Evolutionary conservation across 2,797 vertebrate species (phyloP), one percentile per base, ranked within the genome.

Genomic region (Chaenodraco wilsoni): DNA sequence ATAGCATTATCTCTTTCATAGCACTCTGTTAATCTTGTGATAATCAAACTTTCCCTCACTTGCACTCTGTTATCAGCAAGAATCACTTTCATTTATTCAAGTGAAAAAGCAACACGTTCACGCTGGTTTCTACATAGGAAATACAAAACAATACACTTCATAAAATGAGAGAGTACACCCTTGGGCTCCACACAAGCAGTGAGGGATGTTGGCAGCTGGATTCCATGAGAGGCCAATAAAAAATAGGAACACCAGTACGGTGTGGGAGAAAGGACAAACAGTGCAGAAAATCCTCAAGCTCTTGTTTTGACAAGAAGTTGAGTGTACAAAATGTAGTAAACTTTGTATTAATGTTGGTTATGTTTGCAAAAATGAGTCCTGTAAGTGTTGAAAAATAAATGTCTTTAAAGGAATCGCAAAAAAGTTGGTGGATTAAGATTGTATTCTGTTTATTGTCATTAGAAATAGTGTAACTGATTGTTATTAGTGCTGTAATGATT

Each of bases 171-270:
- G 17, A 69, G n/a, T 14, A 54, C 31, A 58, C 31, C 17, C 10
- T 16, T 11, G 17, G 5, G 33, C 27, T 70, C 50, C 44, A 44
- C 69, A 62, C 13, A 6, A 65, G 71, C 46, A 54, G 61, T 31
- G 69, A 62, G 43, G 48, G 37, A 33, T 72, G 70, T 65, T 79
- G 79, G 72, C 41, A 81, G 59, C 84, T 81, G 68, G 58, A 72
- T 68, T 72, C 54, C 85, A 86, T 62, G 64, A 79, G 87, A 81
- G 74, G 16, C 64, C 72, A 75, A 88, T 91, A 89, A 87, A 87
- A 78, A 37, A 9, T 27, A 51, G 1, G 12, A n/a, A 40, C 63
- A 64, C 14, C 56, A 17, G 31, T 66, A 65, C 41, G 11, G 65
- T 45, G 62, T 15, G 33, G 21, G 70, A 65, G 62, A 55, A 63